phyloP scores from a whole-genome alignment of 1,140 invertebrate species.

The Euwallacea similis region DNA sequence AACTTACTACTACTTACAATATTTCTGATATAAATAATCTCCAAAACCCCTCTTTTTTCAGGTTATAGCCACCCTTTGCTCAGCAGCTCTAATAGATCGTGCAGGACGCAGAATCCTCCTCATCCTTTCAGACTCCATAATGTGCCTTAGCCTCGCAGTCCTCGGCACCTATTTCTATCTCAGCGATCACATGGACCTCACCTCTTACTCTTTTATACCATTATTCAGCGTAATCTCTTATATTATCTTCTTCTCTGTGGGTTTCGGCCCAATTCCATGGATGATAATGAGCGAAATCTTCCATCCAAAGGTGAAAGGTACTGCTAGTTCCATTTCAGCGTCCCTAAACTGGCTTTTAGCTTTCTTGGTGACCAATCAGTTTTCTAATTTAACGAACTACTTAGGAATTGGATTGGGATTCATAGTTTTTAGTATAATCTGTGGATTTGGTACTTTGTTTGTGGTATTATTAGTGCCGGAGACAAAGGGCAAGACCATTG shows the following conservation, averaged over 20 bases:
- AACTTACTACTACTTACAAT: not conserved
- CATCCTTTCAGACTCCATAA: constrained; percentile 55
- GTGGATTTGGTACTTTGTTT: constrained; percentile 61
- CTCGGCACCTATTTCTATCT: constrained; percentile 55
- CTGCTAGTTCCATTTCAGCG: constrained; percentile 72
- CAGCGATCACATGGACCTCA: constrained; percentile 30
- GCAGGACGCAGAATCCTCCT: constrained; percentile 59
- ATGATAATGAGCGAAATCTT: constrained; percentile 82
- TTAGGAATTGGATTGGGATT: constrained; percentile 72
- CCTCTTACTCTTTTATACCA: constrained; percentile 41
- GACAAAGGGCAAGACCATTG: constrained; percentile 44
- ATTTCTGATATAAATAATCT: not conserved
- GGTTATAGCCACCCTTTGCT: constrained; percentile 55
- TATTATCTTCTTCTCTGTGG: constrained; percentile 52
- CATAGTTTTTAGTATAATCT: constrained; percentile 75
- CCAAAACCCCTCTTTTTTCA: constrained; percentile 45
- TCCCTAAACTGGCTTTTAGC: constrained; percentile 76
- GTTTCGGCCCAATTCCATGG: constrained; percentile 82
- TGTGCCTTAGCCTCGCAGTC: constrained; percentile 53
- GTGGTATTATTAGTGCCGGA: constrained; percentile 54
- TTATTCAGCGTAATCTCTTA: constrained; percentile 41
- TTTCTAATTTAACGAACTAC: constrained; percentile 60
- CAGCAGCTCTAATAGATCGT: constrained; percentile 56
- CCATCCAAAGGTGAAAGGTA: constrained; percentile 70
- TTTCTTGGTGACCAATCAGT: constrained; percentile 79